Evolutionary conservation across 2,113 vertebrate genomes (phyloP), one percentile per base, ranked within the genome.

Genomic region (Miniopterus natalensis): DNA sequence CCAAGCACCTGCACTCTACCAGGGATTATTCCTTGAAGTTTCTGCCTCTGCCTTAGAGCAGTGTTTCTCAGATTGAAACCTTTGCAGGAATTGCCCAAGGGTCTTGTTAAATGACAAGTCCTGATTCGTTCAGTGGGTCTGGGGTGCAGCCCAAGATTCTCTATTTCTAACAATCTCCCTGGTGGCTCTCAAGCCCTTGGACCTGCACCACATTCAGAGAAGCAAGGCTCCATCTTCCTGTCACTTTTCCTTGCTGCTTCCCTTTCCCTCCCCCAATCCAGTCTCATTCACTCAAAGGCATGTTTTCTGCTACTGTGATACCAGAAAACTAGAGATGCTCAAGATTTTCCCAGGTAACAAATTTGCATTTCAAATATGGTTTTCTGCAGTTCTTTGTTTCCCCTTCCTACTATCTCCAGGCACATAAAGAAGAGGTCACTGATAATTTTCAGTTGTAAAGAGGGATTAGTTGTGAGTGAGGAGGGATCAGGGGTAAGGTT

Each of bases 281-380:
- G n/a, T 49, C 20, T 59, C 12, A 36, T 49, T 94, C 61, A 49
- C 57, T 93, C 15, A 63, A 71, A 57, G 40, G 12, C 25, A 92
- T 92, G 9, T 84, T 89, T 95, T 92, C 47, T 55, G 40, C 61
- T 68, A n/a, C 47, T 51, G 27, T 68, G 85, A 75, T 40, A 73
- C 92, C 21, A 47, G 49, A 51, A 91, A 78, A 87, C 29, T 36
- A 12, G 47, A 73, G 47, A 12, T 42, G 88, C 12, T 23, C 45
- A 36, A 27, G 47, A 31, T 74, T 78, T 96, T 74, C 53, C 36
- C n/a, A 68, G 9, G n/a, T 80, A 57, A 92, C 75, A 90, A 51
- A 88, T 66, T 25, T 71, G 4, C 84, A 53, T 88, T 92, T 53
- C 36, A 70, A 75, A 13, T 8, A 9, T 49, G 45, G 31, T n/a